phyloP scores from a whole-genome alignment of 2,888 invertebrate genomes.

The Lathronympha strigana region DNA sequence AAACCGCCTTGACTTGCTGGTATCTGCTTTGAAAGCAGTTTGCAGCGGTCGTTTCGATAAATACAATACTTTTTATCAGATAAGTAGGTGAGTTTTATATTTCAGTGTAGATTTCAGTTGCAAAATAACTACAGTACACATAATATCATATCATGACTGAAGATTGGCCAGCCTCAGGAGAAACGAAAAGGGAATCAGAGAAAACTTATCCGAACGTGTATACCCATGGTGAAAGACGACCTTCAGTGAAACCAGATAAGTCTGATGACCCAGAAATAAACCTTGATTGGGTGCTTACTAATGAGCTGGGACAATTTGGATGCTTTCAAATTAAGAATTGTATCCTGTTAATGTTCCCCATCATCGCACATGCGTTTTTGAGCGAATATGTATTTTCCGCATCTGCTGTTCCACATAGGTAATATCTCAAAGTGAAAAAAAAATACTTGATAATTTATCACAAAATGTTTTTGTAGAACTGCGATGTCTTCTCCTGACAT shows the following conservation, averaged over 20 bases:
- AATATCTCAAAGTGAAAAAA: too few species aligned
- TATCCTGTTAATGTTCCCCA: conserved; percentile 79
- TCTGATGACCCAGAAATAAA: conserved; percentile 38
- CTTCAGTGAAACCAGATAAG: background rate
- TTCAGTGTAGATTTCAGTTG: background rate
- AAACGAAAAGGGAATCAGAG: background rate
- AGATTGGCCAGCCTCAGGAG: background rate
- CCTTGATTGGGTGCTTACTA: conserved; percentile 61
- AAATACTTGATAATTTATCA: too few species aligned
- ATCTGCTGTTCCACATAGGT: conserved; percentile 85
- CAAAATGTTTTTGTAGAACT: too few species aligned
- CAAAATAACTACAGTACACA: background rate
- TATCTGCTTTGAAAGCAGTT: background rate
- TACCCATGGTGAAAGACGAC: background rate
- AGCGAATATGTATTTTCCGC: conserved; percentile 86
- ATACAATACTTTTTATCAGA: background rate
- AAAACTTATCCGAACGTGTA: background rate
- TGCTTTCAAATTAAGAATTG: conserved; percentile 82
- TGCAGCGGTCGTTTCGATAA: background rate
- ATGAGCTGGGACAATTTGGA: conserved; percentile 78
- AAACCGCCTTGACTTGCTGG: background rate
- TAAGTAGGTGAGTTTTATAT: background rate
- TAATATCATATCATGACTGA: background rate
- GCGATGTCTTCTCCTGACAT: too few species aligned
- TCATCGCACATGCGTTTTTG: conserved; percentile 83